These are phyloP conservation scores for Neelides folsomi DNA, from an alignment of 2,888 invertebrate genomes.

Conservation along the genomic window DNA sequence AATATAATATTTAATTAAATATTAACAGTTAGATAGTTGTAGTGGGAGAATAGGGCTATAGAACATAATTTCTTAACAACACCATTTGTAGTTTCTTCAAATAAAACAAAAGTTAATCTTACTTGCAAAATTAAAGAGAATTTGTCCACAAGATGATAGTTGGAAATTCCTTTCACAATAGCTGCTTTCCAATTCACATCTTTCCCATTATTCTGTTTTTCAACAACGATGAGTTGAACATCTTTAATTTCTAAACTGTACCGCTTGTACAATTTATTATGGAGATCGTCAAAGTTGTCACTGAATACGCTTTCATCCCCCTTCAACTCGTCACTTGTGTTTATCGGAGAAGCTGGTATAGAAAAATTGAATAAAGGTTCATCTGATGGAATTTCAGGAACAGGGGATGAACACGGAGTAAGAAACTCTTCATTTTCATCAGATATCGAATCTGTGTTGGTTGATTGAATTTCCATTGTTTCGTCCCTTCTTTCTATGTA, in stretches of 20 bases:
- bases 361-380: slow-evolving; percentile 19
- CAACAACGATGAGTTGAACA: slow-evolving; percentile 71
- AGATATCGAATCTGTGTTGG: slow-evolving; percentile 2
- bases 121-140: slow-evolving; percentile 55
- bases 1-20: too few relatives aligned
- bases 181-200: slow-evolving; percentile 72
- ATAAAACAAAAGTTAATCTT: not conserved
- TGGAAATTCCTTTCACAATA: slow-evolving; percentile 66
- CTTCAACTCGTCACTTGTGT: slow-evolving; percentile 7
- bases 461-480: too few relatives aligned
- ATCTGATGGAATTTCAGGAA: slow-evolving; percentile 40
- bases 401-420: slow-evolving; percentile 79
- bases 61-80: too few relatives aligned
- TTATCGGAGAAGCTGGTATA: slow-evolving; percentile 13
- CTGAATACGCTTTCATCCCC: slow-evolving; percentile 51
- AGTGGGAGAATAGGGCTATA: too few relatives aligned
- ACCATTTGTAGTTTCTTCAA: not conserved
- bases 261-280: slow-evolving; percentile 31
- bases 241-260: slow-evolving; percentile 59
- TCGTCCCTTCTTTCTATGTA: not conserved
- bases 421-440: slow-evolving; percentile 51
- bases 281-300: slow-evolving; percentile 43
- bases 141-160: slow-evolving; percentile 69
- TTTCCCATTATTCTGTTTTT: slow-evolving; percentile 48
- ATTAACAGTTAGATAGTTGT: too few relatives aligned